Evolutionary conservation across 2,888 invertebrate genomes (phyloP), one percentile per base, ranked within the genome.

Genomic region (Oscheius myriophilus): DNA sequence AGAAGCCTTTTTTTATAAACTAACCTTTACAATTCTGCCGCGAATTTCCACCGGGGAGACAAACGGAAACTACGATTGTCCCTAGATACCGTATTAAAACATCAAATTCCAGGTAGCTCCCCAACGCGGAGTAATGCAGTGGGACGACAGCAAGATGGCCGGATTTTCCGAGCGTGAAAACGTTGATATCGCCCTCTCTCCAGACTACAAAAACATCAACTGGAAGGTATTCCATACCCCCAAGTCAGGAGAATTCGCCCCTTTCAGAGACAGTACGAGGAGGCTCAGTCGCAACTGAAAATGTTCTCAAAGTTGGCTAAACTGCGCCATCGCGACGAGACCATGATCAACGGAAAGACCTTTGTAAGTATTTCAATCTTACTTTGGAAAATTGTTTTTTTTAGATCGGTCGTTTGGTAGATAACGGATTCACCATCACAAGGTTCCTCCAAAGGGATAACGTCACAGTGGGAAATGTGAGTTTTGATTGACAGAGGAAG

Each of bases 101-200:
- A 43, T 16, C 25, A 46, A n/a, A 43, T 59, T 23, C 25, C 49
- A 70, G 78, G 66, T 71, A 12, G 62, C 74, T 33, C 75, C 77
- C 9, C 83, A 84, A 57, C 69, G 75, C 12, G 81, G 82, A n/a
- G 81, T 80, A 2, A 84, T 85, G 83, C 82, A 78, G 54, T 84
- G 82, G 84, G 75, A 80, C 66, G 79, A 76, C 43, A 41, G 71
- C 2, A 52, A 51, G 2, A 72, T 75, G 43, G 79, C 70, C 23
- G 83, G 83, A 2, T 83, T 84, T 70, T 70, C 78, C 0, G 64
- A 69, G 1, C 51, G 66, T 12, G 59, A 62, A 25, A 64, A 61
- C 45, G 62, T 70, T 0, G 62, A 65, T 18, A 59, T 75, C n/a
- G 75, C 78, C 0, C 65, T 79, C 7, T 66, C 69, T 57, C 70